These are phyloP conservation scores for Macaca nemestrina DNA, from an alignment of 2,113 vertebrate genomes.

Conservation along the genomic window DNA sequence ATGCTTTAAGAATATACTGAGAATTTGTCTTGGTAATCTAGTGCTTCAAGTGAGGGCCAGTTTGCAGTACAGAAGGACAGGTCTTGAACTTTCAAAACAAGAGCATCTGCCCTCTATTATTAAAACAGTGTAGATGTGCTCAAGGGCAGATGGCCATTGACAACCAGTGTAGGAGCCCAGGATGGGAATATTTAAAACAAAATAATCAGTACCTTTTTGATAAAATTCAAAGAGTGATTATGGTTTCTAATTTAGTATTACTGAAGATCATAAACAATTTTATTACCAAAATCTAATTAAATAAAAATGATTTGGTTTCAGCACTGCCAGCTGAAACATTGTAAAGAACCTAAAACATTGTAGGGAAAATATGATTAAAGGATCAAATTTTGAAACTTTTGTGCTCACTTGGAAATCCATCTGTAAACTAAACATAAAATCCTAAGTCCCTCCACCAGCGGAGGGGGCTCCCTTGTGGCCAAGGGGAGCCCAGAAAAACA, in stretches of 20 bases:
- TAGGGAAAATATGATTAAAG: not conserved
- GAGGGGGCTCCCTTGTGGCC: no score
- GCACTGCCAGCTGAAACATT: not conserved
- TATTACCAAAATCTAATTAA: slow-evolving; percentile 45
- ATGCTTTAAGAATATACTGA: not conserved
- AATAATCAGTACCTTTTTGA: not conserved
- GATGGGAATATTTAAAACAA: not conserved
- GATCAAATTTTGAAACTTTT: not conserved
- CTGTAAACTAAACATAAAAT: no score
- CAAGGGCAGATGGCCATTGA: rapidly evolving
- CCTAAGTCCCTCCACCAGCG: no score
- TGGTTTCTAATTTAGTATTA: not conserved
- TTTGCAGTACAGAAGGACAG: not conserved
- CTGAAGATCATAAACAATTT: not conserved
- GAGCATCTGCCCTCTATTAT: not conserved
- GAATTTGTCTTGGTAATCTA: not conserved
- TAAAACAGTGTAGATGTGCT: no score
- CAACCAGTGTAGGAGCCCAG: not conserved
- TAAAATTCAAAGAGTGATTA: not conserved
- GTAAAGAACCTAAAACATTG: not conserved
- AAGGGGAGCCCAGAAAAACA: no score
- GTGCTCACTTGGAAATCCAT: not conserved
- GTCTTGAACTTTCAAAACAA: not conserved
- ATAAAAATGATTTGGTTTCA: slow-evolving; percentile 30
- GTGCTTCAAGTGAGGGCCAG: not conserved